A percentile compares a stretch with the other conserved stretches of the same genome.
phyloP scores from a whole-genome alignment of 2,797 vertebrate species.

The Coccyzus lansbergi region DNA sequence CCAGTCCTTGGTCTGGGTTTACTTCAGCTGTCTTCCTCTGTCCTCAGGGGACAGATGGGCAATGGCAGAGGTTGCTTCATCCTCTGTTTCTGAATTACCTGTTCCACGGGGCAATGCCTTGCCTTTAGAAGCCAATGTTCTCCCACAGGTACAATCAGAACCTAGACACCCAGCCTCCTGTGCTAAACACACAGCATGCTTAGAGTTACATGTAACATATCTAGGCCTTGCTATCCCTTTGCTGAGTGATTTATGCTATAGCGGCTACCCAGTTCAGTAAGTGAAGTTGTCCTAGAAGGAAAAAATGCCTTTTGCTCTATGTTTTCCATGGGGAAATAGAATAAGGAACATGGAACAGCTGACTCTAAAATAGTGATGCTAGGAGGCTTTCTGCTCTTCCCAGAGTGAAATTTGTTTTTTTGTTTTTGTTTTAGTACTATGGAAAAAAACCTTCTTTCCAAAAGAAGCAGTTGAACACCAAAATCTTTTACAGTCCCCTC shows the following conservation, averaged over 20 bases:
- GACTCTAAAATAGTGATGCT: background rate
- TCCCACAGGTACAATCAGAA: background rate
- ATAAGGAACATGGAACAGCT: background rate
- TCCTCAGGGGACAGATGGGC: background rate
- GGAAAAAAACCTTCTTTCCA: conserved; percentile 24
- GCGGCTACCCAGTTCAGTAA: background rate
- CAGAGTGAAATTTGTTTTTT: conserved; percentile 4
- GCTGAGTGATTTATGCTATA: background rate
- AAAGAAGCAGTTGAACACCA: conserved; percentile 12
- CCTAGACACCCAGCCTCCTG: background rate
- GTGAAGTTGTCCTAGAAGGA: background rate
- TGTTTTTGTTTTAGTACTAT: conserved; percentile 23
- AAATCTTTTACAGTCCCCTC: background rate
- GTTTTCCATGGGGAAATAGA: background rate
- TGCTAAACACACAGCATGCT: no score
- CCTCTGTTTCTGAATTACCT: background rate
- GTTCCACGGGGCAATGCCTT: background rate
- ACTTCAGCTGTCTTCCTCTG: background rate
- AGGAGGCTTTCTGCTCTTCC: conserved; percentile 4
- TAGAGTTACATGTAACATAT: background rate
- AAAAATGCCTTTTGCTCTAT: background rate
- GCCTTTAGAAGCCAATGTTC: accelerated
- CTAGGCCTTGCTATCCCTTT: background rate
- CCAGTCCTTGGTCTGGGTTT: background rate
- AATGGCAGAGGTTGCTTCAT: background rate